A percentile compares a stretch with the other conserved stretches of the same genome.
Conservation (phyloP, 2,113 vertebrate species). For the Tenebrosternarchus preto region DNA sequence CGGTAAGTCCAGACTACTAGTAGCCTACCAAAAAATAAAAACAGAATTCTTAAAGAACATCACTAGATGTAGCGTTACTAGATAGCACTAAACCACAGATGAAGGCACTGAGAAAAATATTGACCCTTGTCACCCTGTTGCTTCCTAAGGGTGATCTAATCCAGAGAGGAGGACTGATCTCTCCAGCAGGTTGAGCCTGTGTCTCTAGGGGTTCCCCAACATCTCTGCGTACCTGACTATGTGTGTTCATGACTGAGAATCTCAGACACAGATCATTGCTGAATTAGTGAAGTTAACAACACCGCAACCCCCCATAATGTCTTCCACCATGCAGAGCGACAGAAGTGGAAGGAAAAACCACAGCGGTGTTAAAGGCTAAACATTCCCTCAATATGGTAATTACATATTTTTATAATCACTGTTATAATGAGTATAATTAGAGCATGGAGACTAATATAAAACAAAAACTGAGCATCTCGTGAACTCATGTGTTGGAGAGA, state of each 20-base stretch:
- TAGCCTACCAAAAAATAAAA: no score
- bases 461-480: not conserved
- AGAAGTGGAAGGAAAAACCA: constrained; percentile 59
- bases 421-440: constrained; percentile 43
- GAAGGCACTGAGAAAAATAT: constrained; percentile 7
- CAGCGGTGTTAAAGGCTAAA: constrained; percentile 64
- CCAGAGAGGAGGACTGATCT: not conserved
- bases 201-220: constrained; percentile 16
- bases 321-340: constrained; percentile 48
- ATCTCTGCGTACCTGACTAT: not conserved
- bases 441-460: not conserved
- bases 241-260: constrained; percentile 10
- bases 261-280: constrained; percentile 3
- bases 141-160: constrained; percentile 12
- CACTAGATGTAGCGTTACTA: not conserved
- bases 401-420: constrained; percentile 72
- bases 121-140: constrained; percentile 2
- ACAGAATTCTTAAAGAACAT: no score
- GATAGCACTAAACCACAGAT: not conserved
- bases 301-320: not conserved
- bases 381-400: constrained; percentile 69
- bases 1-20: no score
- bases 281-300: constrained; percentile 13
- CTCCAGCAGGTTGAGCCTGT: not conserved
- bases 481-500: not conserved